Base-by-base conservation (phyloP, 2,888 invertebrate genomes). In the Lissonota sp. region DNA sequence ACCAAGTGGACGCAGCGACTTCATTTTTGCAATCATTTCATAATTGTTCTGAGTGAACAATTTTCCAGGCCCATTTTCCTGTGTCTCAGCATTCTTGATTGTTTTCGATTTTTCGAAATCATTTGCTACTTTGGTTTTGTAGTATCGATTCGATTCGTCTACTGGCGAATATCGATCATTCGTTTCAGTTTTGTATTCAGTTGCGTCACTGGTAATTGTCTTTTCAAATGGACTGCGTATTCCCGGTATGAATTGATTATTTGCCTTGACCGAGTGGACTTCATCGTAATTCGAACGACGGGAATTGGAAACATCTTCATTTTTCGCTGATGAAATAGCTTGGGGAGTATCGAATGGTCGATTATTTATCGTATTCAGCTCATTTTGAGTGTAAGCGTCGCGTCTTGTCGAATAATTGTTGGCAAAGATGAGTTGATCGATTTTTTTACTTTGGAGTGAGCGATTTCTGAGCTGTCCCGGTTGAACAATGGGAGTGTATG, bases 401-500 rank as follows among this genome's bases (percentile, higher is more conserved):
- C 26, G 26, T 26, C 26, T 26, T 26, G 26, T 26, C 26, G 26
- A 26, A 26, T 26, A 26, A 26, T 26, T 26, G 26, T 26, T 26
- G 3, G 26, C 1, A 26, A 26, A 26, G 26, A 26, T 26, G 3
- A 26, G 26, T 26, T 26, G 26, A 26, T 26, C 26, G 26, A 26
- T n/a, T 53, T n/a, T 12, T 12, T n/a, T 12, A 16, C 12, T 53
- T 53, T 53, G 14, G 14, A 53, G 7, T 26, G 26, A 26, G 3
- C 26, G 26, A 26, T 26, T 26, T 26, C 3, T 26, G 26, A 3
- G 26, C 26, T 26, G 26, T 26, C 64, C 69, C 1, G 74, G 63
- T 49, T 74, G 57, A 1, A 73, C 53, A 1, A 82, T 77, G 0
- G 84, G 77, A 16, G 73, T 55, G 51, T 83, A 80, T 26, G 77